Base-by-base conservation (phyloP, 2,888 invertebrate genomes). In the Drosophila tripunctata region DNA sequence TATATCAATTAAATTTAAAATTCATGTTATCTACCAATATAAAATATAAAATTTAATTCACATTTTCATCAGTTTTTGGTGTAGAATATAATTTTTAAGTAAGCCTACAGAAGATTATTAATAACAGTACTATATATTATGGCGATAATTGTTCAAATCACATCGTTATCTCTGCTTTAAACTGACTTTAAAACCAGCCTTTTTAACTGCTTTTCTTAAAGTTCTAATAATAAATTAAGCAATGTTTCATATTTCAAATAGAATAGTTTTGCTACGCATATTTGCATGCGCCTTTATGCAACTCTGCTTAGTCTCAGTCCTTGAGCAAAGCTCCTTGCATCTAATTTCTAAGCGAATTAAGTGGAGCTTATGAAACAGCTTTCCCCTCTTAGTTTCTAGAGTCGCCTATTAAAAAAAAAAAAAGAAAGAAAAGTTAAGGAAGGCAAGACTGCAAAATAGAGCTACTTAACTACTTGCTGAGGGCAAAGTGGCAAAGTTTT, bases 331-430 rank as follows among this genome's bases (percentile, higher is more conserved):
- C 50, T 45, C 48, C 63, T 67, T 71, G 67, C 48, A 47, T 55
- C 64, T 67, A 48, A 67, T 51, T 17, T 47, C 47, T 62, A 66
- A 81, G 69, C 78, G 82, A 81, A 69, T 84, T 75, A 80, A 70
- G 82, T 62, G 54, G 40, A 72, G 69, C 69, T 78, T 85, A 69
- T 81, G 68, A 8, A 27, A 57, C 47, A 22, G 51, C 54, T 54
- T 15, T 43, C 1, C 27, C 47, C 58, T 5, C 21, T 15, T 14
- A 30, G n/a, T 27, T 6, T 5, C 24, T 5, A 3, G n/a, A n/a
- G 14, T 10, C 12, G 1, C 22, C 35, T 15, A 14, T 0, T 3
- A 14, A 17, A 21, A 35, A 5, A 35, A 24, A 3, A 2, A 8
- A 19, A 52, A 48, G 24, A 15, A 41, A 12, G 33, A 17, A 40